A percentile compares a stretch with the other conserved stretches of the same genome.
phyloP scores from a whole-genome alignment of 2,797 vertebrate genomes.

The Acrocephalus scirpaceus region DNA sequence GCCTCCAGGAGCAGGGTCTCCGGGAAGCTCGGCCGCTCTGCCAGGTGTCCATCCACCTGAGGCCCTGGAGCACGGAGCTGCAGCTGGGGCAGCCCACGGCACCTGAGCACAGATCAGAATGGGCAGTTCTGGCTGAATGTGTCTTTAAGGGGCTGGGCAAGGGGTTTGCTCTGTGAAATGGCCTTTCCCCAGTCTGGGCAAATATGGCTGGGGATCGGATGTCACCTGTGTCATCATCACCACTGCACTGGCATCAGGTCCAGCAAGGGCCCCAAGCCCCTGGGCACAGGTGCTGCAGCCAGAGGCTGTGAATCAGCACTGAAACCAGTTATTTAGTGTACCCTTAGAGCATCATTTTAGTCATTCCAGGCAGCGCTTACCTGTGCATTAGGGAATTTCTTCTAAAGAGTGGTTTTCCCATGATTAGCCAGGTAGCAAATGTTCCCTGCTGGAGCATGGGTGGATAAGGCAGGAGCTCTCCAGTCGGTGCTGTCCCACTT shows the following conservation, averaged over 20 bases:
- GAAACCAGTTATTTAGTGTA: not conserved
- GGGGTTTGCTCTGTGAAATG: not conserved
- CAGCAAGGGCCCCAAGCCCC: not conserved
- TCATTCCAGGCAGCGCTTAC: not conserved
- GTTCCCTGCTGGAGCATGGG: not conserved
- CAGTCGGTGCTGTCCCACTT: not conserved
- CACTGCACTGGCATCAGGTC: not conserved
- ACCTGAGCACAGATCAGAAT: not conserved
- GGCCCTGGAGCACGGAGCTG: not conserved
- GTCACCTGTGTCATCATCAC: not conserved
- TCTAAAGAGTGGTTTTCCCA: not conserved
- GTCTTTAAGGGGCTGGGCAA: fast-evolving
- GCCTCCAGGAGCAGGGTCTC: constrained; percentile 80
- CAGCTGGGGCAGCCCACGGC: not conserved
- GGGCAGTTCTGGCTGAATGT: not conserved
- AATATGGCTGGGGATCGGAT: not conserved
- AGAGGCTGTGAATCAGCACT: not conserved
- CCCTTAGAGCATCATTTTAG: not conserved
- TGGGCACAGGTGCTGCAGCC: not conserved
- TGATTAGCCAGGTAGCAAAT: not conserved
- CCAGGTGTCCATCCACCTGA: constrained; percentile 82
- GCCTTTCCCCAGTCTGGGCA: not conserved
- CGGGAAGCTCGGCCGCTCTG: constrained; percentile 79
- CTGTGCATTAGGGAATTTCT: not conserved
- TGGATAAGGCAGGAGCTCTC: not conserved